phyloP scores from a whole-genome alignment of 1,140 invertebrate species.

The Euschistus heros region DNA sequence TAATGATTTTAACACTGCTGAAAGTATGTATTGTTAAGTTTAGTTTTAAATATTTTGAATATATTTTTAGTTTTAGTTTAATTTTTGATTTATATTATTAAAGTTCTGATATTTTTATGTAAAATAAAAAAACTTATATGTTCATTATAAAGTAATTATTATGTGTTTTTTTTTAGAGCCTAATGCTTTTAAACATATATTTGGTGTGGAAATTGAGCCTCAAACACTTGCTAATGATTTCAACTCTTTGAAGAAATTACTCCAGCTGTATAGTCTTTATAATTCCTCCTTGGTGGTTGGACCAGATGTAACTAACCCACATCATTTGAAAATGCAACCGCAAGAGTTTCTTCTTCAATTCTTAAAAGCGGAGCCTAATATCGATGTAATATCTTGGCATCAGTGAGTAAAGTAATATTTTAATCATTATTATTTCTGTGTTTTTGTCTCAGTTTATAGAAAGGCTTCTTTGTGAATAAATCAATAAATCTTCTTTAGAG shows the following conservation, averaged over 20 bases:
- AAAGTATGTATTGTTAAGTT: too few species aligned
- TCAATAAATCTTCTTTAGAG: too few species aligned
- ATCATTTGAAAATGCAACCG: not conserved
- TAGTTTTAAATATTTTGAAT: too few species aligned
- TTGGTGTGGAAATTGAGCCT: constrained; percentile 19
- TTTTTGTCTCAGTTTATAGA: too few species aligned
- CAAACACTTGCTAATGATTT: constrained; percentile 16
- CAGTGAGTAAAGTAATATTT: constrained; percentile 16
- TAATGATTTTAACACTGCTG: too few species aligned
- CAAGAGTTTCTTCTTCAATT: constrained; percentile 11
- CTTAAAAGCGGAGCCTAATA: constrained; percentile 2
- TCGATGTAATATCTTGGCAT: constrained; percentile 24
- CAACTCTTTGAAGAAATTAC: constrained; percentile 7
- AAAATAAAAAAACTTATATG: too few species aligned
- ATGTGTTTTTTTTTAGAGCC: constrained; percentile 20
- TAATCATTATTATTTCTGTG: too few species aligned
- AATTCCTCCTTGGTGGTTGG: constrained; percentile 20
- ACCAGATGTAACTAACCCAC: constrained; percentile 19
- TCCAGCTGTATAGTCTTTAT: constrained; percentile 17
- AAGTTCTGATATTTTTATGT: too few species aligned
- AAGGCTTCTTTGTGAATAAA: too few species aligned
- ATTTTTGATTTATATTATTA: too few species aligned
- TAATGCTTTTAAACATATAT: constrained; percentile 19
- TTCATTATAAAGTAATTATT: not conserved
- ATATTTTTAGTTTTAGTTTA: too few species aligned